A percentile compares a stretch with the other conserved stretches of the same genome.
Evolutionary conservation across 2,888 invertebrate species (phyloP).

Genomic region (Macaria liturata): DNA sequence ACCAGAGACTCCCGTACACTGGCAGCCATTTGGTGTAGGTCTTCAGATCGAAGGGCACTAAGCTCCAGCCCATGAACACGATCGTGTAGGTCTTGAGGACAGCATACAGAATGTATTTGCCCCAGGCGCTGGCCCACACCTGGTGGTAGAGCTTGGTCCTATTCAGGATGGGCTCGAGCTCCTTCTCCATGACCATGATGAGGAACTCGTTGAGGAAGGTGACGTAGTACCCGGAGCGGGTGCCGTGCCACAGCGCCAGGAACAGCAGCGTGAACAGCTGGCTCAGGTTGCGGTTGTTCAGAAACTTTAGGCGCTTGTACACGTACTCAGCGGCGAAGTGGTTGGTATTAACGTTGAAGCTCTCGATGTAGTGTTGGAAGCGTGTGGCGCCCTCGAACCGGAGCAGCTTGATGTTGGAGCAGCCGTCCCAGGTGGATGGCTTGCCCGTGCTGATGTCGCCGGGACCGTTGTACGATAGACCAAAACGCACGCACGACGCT

Average conservation of each 20-base stretch:
- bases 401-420: constrained; percentile 93
- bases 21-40: constrained; percentile 87
- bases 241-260: constrained; percentile 98
- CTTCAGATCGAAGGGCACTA: constrained; percentile 89
- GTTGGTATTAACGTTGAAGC: constrained; percentile 98
- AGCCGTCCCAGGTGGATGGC: constrained; percentile 91
- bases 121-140: constrained; percentile 61
- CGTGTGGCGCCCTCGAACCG: constrained; percentile 92
- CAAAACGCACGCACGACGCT: constrained; percentile 84
- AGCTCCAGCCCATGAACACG: constrained; percentile 92
- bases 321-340: constrained; percentile 96
- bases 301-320: constrained; percentile 95
- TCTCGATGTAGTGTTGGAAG: constrained; percentile 93
- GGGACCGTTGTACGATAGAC: constrained; percentile 91
- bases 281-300: constrained; percentile 92
- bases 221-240: constrained; percentile 96
- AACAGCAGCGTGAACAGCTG: constrained; percentile 93
- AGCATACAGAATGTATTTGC: constrained; percentile 78
- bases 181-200: constrained; percentile 93
- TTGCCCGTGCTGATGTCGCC: constrained; percentile 67
- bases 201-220: constrained; percentile 96
- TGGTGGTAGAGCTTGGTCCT: constrained; percentile 75
- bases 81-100: constrained; percentile 89
- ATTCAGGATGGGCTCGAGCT: constrained; percentile 83
- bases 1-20: constrained; percentile 86